Evolutionary conservation across 2,888 invertebrate species (phyloP).

Genomic region (Physocephala rufipes): DNA sequence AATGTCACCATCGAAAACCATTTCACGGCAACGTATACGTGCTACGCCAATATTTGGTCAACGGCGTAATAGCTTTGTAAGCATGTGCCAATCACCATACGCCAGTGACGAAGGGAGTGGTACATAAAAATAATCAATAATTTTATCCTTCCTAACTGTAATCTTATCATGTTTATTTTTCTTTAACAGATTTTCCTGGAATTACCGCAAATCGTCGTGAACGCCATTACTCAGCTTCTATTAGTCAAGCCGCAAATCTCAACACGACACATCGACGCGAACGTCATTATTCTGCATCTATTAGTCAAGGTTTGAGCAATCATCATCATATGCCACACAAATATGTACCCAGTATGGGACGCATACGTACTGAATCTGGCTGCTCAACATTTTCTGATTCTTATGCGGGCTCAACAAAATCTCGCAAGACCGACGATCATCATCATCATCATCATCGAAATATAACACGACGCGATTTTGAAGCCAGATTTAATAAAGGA

Average conservation of each 20-base stretch:
- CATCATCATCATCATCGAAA: slow-evolving; percentile 68
- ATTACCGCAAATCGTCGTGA: not conserved
- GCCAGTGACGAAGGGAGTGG: slow-evolving; percentile 38
- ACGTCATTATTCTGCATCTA: slow-evolving; percentile 55
- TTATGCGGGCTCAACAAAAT: slow-evolving; percentile 47
- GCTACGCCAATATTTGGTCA: slow-evolving; percentile 75
- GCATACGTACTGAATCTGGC: slow-evolving; percentile 64
- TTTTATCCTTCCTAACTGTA: not conserved
- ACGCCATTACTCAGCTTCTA: not conserved
- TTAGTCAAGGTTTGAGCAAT: slow-evolving; percentile 33
- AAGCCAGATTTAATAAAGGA: slow-evolving; percentile 56
- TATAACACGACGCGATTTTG: slow-evolving; percentile 58
- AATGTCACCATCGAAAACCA: slow-evolving; percentile 68
- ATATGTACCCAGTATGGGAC: slow-evolving; percentile 53
- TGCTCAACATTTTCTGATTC: slow-evolving; percentile 62
- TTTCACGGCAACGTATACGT: slow-evolving; percentile 74
- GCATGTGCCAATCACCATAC: slow-evolving; percentile 62
- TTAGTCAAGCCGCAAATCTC: slow-evolving; percentile 45
- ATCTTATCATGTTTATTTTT: not conserved
- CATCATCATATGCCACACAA: slow-evolving; percentile 52
- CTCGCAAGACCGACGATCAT: slow-evolving; percentile 66
- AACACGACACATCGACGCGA: slow-evolving; percentile 53
- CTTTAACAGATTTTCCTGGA: not conserved
- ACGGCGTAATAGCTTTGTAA: slow-evolving; percentile 73
- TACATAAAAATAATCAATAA: not conserved